These are phyloP conservation scores for Muscicapa striata DNA, from an alignment of 2,797 vertebrate genomes.

Conservation along the genomic window DNA sequence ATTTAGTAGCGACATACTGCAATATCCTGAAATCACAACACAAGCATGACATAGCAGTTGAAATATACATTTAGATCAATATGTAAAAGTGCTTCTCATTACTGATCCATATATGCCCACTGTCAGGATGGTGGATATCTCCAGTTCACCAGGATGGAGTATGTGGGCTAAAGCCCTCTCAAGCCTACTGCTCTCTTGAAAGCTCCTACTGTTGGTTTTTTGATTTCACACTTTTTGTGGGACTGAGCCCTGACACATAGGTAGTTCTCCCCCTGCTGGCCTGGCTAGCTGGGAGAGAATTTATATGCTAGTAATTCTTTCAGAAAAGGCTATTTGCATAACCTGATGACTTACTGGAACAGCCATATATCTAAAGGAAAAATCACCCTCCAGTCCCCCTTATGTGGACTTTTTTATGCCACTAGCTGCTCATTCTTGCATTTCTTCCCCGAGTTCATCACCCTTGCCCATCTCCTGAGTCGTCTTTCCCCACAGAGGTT, in stretches of 20 bases:
- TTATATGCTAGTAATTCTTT: not conserved
- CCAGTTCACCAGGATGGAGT: not conserved
- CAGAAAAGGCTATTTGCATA: not conserved
- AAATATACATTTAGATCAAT: not conserved
- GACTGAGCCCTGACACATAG: fast-evolving
- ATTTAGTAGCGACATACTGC: not conserved
- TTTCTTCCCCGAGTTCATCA: not conserved
- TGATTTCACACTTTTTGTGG: not conserved
- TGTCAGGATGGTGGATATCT: not conserved
- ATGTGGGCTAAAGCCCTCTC: not conserved
- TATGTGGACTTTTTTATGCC: not conserved
- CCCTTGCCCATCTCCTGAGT: not conserved
- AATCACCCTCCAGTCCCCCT: not conserved
- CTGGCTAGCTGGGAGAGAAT: not conserved
- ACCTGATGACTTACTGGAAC: not conserved
- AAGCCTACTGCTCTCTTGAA: not conserved
- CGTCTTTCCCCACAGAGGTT: not conserved
- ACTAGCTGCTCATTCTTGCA: not conserved
- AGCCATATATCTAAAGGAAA: not conserved
- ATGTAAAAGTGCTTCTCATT: not conserved
- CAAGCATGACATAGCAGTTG: not conserved
- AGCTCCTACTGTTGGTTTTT: not conserved
- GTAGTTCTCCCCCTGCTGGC: not conserved
- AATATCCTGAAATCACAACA: not conserved
- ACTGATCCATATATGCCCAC: not conserved